These are phyloP conservation scores for Hyles vespertilio DNA, from an alignment of 1,140 invertebrate genomes.

Conservation along the genomic window DNA sequence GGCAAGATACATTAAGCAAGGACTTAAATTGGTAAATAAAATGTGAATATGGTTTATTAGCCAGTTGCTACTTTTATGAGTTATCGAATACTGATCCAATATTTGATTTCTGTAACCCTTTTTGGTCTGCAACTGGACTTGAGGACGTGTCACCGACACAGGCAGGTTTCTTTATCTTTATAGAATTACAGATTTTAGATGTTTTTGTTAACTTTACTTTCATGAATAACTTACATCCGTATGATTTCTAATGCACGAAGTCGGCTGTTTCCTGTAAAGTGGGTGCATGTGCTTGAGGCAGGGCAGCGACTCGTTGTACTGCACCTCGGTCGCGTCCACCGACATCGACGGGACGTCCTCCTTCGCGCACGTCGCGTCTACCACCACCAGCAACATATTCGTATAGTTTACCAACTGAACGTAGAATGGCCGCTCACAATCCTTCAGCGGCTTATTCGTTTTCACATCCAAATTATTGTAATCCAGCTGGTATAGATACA, in stretches of 20 bases:
- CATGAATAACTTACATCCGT: constrained; percentile 77
- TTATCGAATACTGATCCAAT: no score
- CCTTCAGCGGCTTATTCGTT: constrained; percentile 50
- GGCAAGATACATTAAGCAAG: no score
- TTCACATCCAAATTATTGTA: constrained; percentile 61
- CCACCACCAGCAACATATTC: constrained; percentile 89
- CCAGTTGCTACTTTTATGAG: no score
- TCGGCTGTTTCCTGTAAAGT: constrained; percentile 79
- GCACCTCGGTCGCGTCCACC: constrained; percentile 79
- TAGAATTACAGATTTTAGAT: no score
- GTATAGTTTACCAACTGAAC: constrained; percentile 88
- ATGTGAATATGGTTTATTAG: no score
- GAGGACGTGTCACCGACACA: no score
- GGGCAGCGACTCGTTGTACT: constrained; percentile 79
- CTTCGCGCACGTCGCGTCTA: constrained; percentile 81
- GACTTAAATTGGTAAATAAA: no score
- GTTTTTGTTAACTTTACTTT: not conserved
- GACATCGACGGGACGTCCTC: constrained; percentile 67
- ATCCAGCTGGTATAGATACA: constrained; percentile 64
- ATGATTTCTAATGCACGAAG: constrained; percentile 82
- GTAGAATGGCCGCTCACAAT: constrained; percentile 82
- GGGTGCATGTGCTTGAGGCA: constrained; percentile 79
- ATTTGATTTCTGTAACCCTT: no score
- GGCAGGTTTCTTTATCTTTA: no score
- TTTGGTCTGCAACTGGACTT: no score